Conservation (phyloP, 2,797 vertebrate genomes). For the Falco columbarius region DNA sequence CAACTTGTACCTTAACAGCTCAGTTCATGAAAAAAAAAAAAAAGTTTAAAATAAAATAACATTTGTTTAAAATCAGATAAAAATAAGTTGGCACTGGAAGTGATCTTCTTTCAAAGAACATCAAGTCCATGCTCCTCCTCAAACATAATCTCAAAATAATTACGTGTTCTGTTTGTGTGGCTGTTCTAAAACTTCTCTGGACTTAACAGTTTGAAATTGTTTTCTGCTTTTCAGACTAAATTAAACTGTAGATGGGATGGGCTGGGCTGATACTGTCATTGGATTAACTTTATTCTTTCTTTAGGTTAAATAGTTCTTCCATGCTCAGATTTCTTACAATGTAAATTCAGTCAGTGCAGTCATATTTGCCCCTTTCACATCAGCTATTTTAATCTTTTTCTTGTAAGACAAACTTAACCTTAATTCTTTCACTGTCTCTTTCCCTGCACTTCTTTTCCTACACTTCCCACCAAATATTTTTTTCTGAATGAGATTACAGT, state of each 20-base stretch:
- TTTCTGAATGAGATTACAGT: neutral
- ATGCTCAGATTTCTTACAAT: neutral
- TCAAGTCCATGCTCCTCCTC: neutral
- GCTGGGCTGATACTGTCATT: neutral
- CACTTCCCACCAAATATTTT: neutral
- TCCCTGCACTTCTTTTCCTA: neutral
- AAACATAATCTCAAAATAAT: neutral
- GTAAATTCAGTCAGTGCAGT: neutral
- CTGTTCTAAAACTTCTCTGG: neutral
- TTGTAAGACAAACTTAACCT: neutral
- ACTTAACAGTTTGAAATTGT: neutral
- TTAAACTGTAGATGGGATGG: neutral
- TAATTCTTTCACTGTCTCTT: neutral
- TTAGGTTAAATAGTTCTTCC: neutral
- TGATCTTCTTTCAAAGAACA: neutral
- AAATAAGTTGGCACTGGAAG: neutral
- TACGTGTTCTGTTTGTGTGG: neutral
- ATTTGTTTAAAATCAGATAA: neutral
- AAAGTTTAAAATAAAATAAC: neutral
- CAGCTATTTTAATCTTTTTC: neutral
- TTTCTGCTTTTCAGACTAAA: neutral
- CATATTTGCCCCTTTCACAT: neutral
- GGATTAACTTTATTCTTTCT: neutral
- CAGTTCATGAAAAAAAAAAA: neutral
- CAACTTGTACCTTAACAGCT: neutral